Percentiles rank a stretch among this genome's conserved stretches.
phyloP scores from a whole-genome alignment of 2,797 vertebrate genomes.

The Delichon dasypus region DNA sequence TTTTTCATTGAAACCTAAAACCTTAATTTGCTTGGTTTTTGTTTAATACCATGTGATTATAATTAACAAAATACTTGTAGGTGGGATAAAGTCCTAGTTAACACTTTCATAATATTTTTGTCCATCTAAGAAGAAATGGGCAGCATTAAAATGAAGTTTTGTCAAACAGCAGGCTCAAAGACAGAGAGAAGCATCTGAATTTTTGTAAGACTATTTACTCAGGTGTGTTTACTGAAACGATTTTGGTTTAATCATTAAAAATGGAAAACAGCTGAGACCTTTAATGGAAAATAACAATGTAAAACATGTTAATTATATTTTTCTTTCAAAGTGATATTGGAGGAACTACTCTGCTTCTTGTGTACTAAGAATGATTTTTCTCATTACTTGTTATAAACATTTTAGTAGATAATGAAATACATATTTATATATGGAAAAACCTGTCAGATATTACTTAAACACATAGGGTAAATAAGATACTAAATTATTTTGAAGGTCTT shows the following conservation, averaged over 20 bases:
- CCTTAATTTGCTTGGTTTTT: background rate
- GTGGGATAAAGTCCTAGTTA: background rate
- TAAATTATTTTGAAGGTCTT: background rate
- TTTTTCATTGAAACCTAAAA: background rate
- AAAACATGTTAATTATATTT: background rate
- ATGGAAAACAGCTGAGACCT: background rate
- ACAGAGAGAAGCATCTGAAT: background rate
- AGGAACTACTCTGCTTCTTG: background rate
- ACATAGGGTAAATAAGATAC: constrained; percentile 9
- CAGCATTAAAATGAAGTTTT: background rate
- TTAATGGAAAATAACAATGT: background rate
- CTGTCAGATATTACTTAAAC: background rate
- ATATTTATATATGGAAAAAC: constrained; percentile 12
- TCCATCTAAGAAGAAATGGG: background rate
- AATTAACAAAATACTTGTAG: background rate
- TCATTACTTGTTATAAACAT: background rate
- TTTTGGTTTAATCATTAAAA: constrained; percentile 12
- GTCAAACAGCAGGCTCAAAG: background rate
- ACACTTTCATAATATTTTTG: background rate
- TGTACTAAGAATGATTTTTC: background rate
- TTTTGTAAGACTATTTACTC: background rate
- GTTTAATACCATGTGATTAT: background rate
- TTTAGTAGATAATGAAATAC: background rate
- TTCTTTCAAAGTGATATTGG: background rate
- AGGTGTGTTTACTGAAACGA: background rate